Conservation (phyloP, 2,113 vertebrate species). For the Ictidomys tridecemlineatus region DNA sequence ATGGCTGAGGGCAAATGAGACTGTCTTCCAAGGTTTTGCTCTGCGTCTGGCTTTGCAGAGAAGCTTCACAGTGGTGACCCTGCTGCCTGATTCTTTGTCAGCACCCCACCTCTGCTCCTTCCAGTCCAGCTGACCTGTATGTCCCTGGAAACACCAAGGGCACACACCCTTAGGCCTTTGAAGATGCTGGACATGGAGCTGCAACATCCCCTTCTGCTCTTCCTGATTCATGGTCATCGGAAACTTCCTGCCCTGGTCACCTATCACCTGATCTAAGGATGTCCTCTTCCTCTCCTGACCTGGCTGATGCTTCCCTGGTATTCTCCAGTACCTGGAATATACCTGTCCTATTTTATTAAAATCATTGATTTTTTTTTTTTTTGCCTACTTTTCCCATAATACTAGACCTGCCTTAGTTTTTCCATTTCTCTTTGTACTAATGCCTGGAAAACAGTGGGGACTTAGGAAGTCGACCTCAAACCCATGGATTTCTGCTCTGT, state of each 20-base stretch:
- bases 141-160: neutral
- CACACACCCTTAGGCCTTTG: neutral
- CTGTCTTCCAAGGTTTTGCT: neutral
- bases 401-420: neutral
- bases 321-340: neutral
- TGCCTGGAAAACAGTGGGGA: neutral
- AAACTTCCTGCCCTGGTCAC: neutral
- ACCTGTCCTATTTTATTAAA: neutral
- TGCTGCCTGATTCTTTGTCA: too few species aligned
- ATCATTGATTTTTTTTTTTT: neutral
- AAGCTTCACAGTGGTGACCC: rapidly evolving
- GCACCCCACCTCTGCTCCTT: too few species aligned
- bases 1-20: neutral
- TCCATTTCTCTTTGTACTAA: neutral
- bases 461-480: neutral
- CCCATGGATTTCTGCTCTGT: neutral
- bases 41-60: neutral
- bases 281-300: neutral
- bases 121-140: neutral
- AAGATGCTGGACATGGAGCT: rapidly evolving
- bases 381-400: neutral
- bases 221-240: neutral
- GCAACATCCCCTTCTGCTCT: neutral
- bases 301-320: neutral
- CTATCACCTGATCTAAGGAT: neutral